Evolutionary conservation across 2,888 invertebrate genomes (phyloP).

Genomic region (Thumatha senex): DNA sequence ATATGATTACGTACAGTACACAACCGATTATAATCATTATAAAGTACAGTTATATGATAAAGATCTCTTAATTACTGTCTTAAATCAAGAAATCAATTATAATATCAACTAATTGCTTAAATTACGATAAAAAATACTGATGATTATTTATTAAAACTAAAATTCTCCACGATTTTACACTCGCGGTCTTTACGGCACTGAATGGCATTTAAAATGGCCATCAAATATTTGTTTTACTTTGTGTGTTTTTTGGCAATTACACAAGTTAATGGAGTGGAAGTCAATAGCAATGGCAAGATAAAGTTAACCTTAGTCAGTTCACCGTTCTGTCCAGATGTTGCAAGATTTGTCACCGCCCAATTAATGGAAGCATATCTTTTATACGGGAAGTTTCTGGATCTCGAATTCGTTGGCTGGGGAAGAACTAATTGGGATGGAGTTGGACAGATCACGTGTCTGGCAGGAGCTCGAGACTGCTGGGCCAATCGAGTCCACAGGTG

Average conservation of each 20-base stretch:
- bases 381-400: constrained; percentile 58
- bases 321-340: constrained; percentile 64
- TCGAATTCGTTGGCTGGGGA: constrained; percentile 76
- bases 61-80: neutral
- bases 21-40: no score
- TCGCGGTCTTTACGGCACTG: constrained; percentile 17
- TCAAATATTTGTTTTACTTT: constrained; percentile 20
- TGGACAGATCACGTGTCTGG: constrained; percentile 52
- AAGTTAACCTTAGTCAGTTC: constrained; percentile 61
- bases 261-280: constrained; percentile 39
- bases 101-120: neutral
- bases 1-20: no score
- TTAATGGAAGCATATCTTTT: constrained; percentile 52
- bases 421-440: constrained; percentile 53
- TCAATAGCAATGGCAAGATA: constrained; percentile 49
- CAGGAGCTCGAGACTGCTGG: constrained; percentile 61
- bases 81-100: neutral
- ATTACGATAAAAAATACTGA: neutral
- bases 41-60: no score
- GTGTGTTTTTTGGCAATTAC: constrained; percentile 28
- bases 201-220: constrained; percentile 37
- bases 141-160: neutral
- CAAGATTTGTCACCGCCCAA: constrained; percentile 51
- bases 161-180: constrained; percentile 12
- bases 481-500: constrained; percentile 73